These are phyloP conservation scores for Drosophila lutescens DNA, from an alignment of 2,888 invertebrate species.

Conservation along the genomic window DNA sequence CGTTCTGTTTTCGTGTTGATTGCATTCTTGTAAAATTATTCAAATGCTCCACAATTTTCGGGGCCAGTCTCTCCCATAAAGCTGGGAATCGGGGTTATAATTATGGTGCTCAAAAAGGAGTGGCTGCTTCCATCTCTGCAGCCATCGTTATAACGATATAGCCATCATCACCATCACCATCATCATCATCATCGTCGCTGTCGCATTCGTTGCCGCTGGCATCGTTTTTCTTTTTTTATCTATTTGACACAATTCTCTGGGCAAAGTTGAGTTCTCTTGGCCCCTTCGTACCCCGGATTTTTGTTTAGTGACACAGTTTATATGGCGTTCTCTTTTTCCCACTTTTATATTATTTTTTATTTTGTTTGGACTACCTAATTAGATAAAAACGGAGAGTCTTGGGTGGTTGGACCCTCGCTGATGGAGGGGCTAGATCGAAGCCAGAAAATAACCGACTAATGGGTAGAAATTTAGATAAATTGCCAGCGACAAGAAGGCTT, in stretches of 20 bases:
- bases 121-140: constrained; percentile 32
- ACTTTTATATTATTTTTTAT: constrained; percentile 12
- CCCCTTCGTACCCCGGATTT: constrained; percentile 49
- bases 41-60: constrained; percentile 80
- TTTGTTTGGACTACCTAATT: constrained; percentile 76
- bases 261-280: constrained; percentile 64
- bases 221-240: constrained; percentile 76
- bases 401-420: constrained; percentile 24
- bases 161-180: constrained; percentile 13
- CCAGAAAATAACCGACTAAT: constrained; percentile 11
- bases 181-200: constrained; percentile 11
- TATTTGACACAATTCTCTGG: constrained; percentile 78
- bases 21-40: constrained; percentile 77
- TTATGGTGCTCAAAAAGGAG: constrained; percentile 58
- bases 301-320: constrained; percentile 80
- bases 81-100: constrained; percentile 74
- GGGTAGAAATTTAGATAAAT: constrained; percentile 32
- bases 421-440: constrained; percentile 30
- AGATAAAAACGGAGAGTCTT: constrained; percentile 56
- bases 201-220: constrained; percentile 37
- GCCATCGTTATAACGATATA: constrained; percentile 9
- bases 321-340: constrained; percentile 55
- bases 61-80: constrained; percentile 68
- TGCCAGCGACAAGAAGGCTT: constrained; percentile 34
- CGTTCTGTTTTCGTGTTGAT: constrained; percentile 54